Conservation (phyloP, 2,888 invertebrate species). For the Synanthedon vespiformis region DNA sequence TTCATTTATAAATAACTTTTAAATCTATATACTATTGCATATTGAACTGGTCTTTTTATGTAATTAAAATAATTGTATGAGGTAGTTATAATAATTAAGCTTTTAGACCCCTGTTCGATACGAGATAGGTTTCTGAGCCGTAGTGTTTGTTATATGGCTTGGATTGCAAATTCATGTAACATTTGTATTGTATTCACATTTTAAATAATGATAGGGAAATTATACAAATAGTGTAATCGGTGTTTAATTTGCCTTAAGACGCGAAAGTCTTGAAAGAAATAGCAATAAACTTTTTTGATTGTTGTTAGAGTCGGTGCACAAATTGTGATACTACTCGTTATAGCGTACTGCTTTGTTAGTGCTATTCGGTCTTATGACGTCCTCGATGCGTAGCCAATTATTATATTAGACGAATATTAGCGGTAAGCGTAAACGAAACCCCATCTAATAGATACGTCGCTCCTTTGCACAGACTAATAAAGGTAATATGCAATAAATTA, state of each 20-base stretch:
- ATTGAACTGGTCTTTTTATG: constrained; percentile 34
- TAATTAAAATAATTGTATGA: constrained; percentile 28
- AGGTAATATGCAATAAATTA: constrained; percentile 37
- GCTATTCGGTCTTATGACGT: constrained; percentile 58
- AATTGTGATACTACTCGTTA: constrained; percentile 58
- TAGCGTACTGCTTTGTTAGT: constrained; percentile 44
- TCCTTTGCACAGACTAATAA: constrained; percentile 12
- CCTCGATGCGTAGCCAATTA: constrained; percentile 61
- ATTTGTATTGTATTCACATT: constrained; percentile 5
- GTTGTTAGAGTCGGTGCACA: constrained; percentile 56
- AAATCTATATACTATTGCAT: constrained; percentile 46
- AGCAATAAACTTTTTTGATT: constrained; percentile 61
- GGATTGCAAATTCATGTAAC: constrained; percentile 2
- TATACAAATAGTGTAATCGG: constrained; percentile 20
- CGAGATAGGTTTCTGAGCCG: constrained; percentile 19
- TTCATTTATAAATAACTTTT: constrained; percentile 40
- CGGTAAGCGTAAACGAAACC: constrained; percentile 54
- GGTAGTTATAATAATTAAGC: constrained; percentile 20
- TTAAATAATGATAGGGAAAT: constrained; percentile 4
- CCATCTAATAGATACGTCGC: constrained; percentile 19
- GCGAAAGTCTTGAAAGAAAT: constrained; percentile 48
- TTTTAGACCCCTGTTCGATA: constrained; percentile 25
- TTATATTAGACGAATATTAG: constrained; percentile 63
- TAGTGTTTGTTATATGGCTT: constrained; percentile 11
- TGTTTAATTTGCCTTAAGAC: constrained; percentile 61